phyloP scores from a whole-genome alignment of 2,113 vertebrate species.

The Albula glossodonta region DNA sequence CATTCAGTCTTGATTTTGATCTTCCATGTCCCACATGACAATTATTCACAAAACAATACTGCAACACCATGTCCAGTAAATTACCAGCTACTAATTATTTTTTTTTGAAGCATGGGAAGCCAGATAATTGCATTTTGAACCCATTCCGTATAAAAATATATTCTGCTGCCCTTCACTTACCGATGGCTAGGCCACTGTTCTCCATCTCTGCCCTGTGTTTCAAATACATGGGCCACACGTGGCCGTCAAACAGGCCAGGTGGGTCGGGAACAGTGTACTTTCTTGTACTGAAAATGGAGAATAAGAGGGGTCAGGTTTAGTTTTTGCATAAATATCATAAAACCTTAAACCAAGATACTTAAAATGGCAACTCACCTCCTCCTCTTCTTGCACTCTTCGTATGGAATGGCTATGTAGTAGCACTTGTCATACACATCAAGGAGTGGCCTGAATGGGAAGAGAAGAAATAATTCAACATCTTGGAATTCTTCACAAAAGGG shows the following conservation, averaged over 20 bases:
- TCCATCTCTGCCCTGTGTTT: constrained; percentile 74
- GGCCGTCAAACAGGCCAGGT: constrained; percentile 77
- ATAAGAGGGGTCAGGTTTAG: background rate
- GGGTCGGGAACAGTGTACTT: constrained; percentile 78
- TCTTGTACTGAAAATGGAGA: constrained; percentile 58
- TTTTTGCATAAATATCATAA: no score
- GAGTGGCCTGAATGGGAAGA: constrained; percentile 59
- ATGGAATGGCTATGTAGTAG: constrained; percentile 73
- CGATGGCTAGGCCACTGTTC: constrained; percentile 54
- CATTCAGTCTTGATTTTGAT: background rate
- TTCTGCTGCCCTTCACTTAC: constrained; percentile 46
- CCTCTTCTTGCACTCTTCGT: constrained; percentile 75
- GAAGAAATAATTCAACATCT: background rate
- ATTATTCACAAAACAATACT: no score
- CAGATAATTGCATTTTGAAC: no score
- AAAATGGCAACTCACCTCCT: constrained; percentile 62
- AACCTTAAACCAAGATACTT: background rate
- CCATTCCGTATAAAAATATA: no score
- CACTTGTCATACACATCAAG: constrained; percentile 67
- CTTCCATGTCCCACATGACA: no score
- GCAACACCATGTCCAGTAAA: no score
- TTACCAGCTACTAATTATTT: no score
- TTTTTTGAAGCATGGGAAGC: no score
- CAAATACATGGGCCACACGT: constrained; percentile 82
- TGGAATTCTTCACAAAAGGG: background rate